Evolutionary conservation across 2,888 invertebrate species (phyloP), one percentile per base, ranked within the genome.

Genomic region (Phlogophora meticulosa): DNA sequence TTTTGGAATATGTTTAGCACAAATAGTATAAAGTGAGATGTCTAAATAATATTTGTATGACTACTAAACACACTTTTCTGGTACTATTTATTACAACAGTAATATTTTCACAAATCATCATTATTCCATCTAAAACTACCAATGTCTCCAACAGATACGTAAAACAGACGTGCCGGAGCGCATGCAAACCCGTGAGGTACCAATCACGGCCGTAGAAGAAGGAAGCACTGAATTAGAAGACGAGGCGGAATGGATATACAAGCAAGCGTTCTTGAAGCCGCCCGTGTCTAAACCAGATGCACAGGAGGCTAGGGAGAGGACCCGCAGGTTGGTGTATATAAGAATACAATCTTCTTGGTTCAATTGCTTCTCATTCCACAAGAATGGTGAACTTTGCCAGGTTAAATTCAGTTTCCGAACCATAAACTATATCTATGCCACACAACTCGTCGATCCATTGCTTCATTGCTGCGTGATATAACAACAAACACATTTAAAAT

Each of bases 181-280:
- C 13, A 98, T 99, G 97, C 98, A 99, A 93, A 95, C 99, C 60
- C 97, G 99, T 1, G 97, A 98, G 84, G 97, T 98, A 46, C 98
- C 99, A 0, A 97, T 99, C 4, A 98, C 98, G 0, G 92, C 98
- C 0, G 98, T 98, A 0, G 96, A 97, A 0, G 98, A 98, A 86
- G 98, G 97, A 69, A 98, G 98, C 15, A 97, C 97, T 0, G 99
- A 99, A 90, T 89, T 99, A 45, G 98, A 98, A 59, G 98, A 98
- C 61, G 99, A 99, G 90, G 98, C 99, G 0, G 98, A 99, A 84
- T 99, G 99, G 99, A 99, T 99, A 77, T 99, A 98, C 91, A 98
- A 98, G 82, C 98, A 98, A 88, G 99, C 98, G 0, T 99, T 99
- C 94, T 96, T 97, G 80, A 98, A 98, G 81, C 96, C 97, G 0